Conservation (phyloP, 2,113 vertebrate genomes). For the Misgurnus anguillicaudatus region DNA sequence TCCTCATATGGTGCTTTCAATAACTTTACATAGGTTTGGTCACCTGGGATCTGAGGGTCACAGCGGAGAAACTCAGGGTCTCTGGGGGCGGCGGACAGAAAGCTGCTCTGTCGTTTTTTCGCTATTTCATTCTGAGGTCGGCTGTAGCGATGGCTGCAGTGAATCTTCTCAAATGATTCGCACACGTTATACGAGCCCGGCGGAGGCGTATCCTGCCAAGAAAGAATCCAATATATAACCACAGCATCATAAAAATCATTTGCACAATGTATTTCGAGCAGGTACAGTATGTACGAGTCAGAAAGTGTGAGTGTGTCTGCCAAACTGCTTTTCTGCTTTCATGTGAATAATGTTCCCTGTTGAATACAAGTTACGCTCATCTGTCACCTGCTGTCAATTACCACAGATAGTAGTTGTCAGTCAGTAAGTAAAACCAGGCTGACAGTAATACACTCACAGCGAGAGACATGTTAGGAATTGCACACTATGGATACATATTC, state of each 20-base stretch:
- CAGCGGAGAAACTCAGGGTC: conserved; percentile 32
- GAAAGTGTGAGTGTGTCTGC: too few relatives aligned
- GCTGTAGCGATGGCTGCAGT: conserved; percentile 60
- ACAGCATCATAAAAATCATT: conserved; percentile 25
- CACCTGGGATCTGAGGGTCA: conserved; percentile 63
- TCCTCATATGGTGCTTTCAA: background rate
- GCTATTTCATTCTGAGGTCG: conserved; percentile 67
- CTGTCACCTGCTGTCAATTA: too few relatives aligned
- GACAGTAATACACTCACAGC: too few relatives aligned
- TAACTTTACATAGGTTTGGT: background rate
- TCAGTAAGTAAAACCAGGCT: too few relatives aligned
- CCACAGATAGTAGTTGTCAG: too few relatives aligned
- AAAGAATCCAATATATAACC: conserved; percentile 5
- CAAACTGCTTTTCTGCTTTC: too few relatives aligned
- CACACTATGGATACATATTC: too few relatives aligned
- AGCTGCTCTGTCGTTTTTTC: conserved; percentile 72
- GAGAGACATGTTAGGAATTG: too few relatives aligned
- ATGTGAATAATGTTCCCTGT: too few relatives aligned
- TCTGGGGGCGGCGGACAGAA: conserved; percentile 72
- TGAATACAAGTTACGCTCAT: too few relatives aligned
- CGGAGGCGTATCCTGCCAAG: conserved; percentile 73
- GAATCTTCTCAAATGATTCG: conserved; percentile 70
- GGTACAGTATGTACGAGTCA: background rate
- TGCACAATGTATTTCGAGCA: conserved; percentile 6
- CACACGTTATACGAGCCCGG: conserved; percentile 75